Percentiles rank a stretch among this genome's conserved stretches.
These are phyloP conservation scores for Decapterus maruadsi DNA, from an alignment of 2,797 vertebrate species.

Conservation along the genomic window DNA sequence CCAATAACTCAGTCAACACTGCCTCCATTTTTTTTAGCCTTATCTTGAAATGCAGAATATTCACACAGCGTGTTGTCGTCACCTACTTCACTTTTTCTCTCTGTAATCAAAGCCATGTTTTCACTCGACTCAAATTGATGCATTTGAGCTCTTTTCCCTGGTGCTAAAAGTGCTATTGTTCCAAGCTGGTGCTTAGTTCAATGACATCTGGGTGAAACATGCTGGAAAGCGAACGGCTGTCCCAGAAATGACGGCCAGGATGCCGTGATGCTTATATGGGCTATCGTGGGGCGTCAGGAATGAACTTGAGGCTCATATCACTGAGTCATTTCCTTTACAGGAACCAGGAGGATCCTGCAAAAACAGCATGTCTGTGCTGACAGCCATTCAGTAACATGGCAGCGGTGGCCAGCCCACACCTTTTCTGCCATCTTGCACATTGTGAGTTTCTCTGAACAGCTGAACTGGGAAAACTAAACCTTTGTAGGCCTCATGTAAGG, in stretches of 20 bases:
- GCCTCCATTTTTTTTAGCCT: not conserved
- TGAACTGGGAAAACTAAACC: constrained; percentile 39
- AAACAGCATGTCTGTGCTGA: constrained; percentile 75
- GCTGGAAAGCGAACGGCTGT: constrained; percentile 49
- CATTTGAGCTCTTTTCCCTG: constrained; percentile 37
- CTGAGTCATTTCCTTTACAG: constrained; percentile 86
- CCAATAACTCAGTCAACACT: constrained; percentile 44
- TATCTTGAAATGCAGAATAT: constrained; percentile 1
- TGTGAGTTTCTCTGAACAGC: constrained; percentile 41
- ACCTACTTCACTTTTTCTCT: not conserved
- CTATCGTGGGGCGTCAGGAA: constrained; percentile 78
- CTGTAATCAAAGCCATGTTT: constrained; percentile 3
- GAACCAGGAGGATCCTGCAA: constrained; percentile 81
- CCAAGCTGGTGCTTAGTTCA: constrained; percentile 29
- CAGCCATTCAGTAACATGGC: constrained; percentile 66
- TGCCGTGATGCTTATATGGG: constrained; percentile 52
- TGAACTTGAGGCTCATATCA: constrained; percentile 69
- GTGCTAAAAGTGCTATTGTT: constrained; percentile 37
- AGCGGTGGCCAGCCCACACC: constrained; percentile 33
- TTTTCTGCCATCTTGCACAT: constrained; percentile 60
- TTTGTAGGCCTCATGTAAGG: constrained; percentile 15
- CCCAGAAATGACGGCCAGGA: constrained; percentile 68
- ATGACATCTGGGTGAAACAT: constrained; percentile 42
- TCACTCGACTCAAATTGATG: not conserved
- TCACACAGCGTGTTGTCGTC: not conserved